Percentiles rank a stretch among this genome's conserved stretches.
phyloP scores from a whole-genome alignment of 1,140 invertebrate species.

The Dufourea novaeangliae region DNA sequence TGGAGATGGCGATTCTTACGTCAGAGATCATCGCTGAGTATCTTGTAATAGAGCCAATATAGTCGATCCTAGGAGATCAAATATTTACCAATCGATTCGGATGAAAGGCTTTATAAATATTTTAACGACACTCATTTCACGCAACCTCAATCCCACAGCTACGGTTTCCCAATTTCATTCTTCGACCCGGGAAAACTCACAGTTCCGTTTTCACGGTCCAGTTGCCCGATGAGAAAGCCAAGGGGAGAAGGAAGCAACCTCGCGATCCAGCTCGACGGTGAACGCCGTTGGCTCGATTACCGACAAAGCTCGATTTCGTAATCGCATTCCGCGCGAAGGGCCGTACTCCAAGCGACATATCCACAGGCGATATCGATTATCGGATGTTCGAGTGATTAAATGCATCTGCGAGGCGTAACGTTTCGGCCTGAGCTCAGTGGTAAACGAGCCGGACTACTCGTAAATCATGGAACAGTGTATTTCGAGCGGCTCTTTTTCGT shows the following conservation, averaged over 20 bases:
- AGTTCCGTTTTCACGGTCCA: constrained; percentile 2
- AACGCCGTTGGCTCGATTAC: neutral
- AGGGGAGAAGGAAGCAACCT: neutral
- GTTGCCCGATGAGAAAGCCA: neutral
- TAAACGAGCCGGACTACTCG: constrained; percentile 7
- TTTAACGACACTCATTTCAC: neutral
- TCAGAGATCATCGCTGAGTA: too few relatives aligned
- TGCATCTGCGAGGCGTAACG: constrained; percentile 38
- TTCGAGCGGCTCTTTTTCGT: neutral
- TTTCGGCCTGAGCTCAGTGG: neutral
- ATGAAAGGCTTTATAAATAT: too few relatives aligned
- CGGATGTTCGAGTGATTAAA: constrained; percentile 46
- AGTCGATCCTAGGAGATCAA: too few relatives aligned
- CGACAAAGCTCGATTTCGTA: neutral
- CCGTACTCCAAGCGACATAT: constrained; percentile 23
- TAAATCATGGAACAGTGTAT: constrained; percentile 16
- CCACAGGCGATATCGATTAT: constrained; percentile 40
- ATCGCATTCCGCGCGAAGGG: constrained; percentile 15
- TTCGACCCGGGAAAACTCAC: neutral
- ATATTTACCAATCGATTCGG: too few relatives aligned
- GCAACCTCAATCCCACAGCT: neutral
- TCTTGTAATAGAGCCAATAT: too few relatives aligned
- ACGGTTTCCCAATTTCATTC: neutral
- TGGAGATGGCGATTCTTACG: too few relatives aligned
- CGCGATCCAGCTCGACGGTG: neutral